These are phyloP conservation scores for Eucriotettix oculatus DNA, from an alignment of 2,888 invertebrate species.

Conservation along the genomic window DNA sequence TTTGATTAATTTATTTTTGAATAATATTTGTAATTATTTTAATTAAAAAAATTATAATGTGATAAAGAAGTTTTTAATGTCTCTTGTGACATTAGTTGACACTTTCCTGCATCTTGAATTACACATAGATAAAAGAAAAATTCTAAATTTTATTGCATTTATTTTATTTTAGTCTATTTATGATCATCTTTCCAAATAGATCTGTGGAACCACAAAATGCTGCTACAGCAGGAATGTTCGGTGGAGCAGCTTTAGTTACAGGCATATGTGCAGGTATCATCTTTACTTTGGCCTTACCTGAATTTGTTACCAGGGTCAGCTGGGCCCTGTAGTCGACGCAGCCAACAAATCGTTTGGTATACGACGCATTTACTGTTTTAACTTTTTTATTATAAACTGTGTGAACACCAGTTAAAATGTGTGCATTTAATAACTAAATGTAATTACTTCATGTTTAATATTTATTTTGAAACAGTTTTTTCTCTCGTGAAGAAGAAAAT, in stretches of 20 bases:
- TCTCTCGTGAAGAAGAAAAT: too few relatives aligned
- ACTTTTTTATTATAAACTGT: too few relatives aligned
- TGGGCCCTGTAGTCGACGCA: background rate
- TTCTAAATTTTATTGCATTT: too few relatives aligned
- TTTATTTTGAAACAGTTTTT: too few relatives aligned
- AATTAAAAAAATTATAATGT: background rate
- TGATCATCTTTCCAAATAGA: conserved; percentile 26
- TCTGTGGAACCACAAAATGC: conserved; percentile 68
- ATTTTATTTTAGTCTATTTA: too few relatives aligned
- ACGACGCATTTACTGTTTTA: too few relatives aligned
- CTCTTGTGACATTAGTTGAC: background rate
- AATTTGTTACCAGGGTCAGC: conserved; percentile 3
- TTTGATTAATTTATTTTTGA: background rate
- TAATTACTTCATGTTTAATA: too few relatives aligned
- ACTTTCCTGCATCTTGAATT: background rate
- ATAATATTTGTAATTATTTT: background rate
- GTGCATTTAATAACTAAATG: too few relatives aligned
- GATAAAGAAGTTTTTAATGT: conserved; percentile 2
- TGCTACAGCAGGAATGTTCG: conserved; percentile 88
- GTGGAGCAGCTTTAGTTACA: conserved; percentile 77
- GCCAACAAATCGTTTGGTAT: too few relatives aligned
- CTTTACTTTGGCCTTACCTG: conserved; percentile 41
- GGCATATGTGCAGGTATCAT: conserved; percentile 75
- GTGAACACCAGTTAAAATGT: too few relatives aligned
- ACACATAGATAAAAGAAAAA: too few relatives aligned